Conservation (phyloP, 2,797 vertebrate genomes). For the Hapalemur alaotrensis region DNA sequence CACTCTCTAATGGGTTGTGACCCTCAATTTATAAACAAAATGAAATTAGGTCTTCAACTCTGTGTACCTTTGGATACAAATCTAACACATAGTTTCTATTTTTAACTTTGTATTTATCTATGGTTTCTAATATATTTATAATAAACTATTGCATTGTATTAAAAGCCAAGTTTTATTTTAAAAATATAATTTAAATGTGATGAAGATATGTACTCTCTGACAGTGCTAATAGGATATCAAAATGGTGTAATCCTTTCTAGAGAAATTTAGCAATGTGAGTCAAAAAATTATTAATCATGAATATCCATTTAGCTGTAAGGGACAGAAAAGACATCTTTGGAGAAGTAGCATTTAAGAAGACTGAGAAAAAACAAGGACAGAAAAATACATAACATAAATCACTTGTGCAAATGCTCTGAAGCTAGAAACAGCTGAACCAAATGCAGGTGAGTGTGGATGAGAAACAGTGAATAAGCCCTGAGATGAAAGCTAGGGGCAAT, state of each 20-base stretch:
- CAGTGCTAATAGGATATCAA: background rate
- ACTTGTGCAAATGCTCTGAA: background rate
- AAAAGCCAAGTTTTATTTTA: background rate
- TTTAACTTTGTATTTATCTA: background rate
- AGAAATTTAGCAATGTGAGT: background rate
- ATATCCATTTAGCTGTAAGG: background rate
- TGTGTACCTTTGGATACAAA: background rate
- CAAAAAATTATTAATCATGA: background rate
- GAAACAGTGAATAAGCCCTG: background rate
- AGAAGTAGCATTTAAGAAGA: background rate
- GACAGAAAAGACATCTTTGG: background rate
- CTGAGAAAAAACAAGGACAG: background rate
- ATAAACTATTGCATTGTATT: background rate
- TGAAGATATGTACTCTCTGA: background rate
- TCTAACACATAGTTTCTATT: background rate
- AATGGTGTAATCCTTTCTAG: background rate
- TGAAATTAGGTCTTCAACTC: background rate
- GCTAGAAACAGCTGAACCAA: background rate
- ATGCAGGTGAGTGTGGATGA: accelerated
- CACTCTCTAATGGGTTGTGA: background rate
- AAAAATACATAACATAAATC: background rate
- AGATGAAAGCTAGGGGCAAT: background rate
- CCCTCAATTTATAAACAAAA: background rate
- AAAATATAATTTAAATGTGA: background rate
- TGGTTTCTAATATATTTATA: background rate